phyloP scores from a whole-genome alignment of 2,113 vertebrate species.

The Meleagris gallopavo region DNA sequence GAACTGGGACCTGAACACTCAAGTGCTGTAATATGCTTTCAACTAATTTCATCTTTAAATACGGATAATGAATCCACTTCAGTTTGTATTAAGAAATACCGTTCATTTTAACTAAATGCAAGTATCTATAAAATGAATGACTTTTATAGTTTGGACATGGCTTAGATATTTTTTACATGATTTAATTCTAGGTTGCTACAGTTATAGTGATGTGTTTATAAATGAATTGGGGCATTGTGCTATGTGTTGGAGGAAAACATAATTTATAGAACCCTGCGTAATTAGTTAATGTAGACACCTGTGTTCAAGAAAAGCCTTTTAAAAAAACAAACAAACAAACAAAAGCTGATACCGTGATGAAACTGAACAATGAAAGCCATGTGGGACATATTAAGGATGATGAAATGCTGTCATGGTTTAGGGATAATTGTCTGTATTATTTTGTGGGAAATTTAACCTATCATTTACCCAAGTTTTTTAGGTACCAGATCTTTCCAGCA shows the following conservation, averaged over 20 bases:
- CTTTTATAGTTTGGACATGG: background rate
- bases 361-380: background rate
- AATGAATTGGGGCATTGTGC: background rate
- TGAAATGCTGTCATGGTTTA: background rate
- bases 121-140: background rate
- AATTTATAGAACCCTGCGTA: background rate
- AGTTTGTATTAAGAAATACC: conserved; percentile 10
- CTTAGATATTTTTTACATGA: background rate
- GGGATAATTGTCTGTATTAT: background rate
- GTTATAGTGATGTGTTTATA: background rate
- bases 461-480: background rate
- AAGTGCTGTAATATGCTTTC: conserved; percentile 55
- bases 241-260: background rate
- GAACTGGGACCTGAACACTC: conserved; percentile 49
- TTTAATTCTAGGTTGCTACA: background rate
- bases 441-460: background rate
- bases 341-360: background rate
- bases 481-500: background rate
- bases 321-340: background rate
- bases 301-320: background rate
- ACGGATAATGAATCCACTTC: conserved; percentile 57
- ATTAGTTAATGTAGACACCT: background rate
- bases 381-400: background rate
- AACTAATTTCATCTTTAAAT: conserved; percentile 62
- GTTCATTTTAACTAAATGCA: conserved; percentile 4